These are phyloP conservation scores for Cossypha niveicapilla DNA, from an alignment of 2,797 vertebrate genomes.

Conservation along the genomic window DNA sequence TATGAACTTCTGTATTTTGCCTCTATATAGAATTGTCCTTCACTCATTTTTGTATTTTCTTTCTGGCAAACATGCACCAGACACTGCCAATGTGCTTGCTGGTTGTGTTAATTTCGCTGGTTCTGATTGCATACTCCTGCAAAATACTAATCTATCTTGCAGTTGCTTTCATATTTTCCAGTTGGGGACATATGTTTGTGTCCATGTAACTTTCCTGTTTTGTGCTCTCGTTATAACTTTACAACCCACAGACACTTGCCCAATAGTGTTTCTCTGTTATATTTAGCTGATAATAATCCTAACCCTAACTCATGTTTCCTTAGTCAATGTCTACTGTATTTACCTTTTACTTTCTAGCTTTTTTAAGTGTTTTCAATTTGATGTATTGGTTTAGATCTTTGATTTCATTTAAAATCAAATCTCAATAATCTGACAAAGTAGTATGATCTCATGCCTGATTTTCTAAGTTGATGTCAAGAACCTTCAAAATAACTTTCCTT, in stretches of 20 bases:
- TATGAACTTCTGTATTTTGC: not conserved
- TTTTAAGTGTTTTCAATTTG: not conserved
- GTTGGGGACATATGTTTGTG: not conserved
- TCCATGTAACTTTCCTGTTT: not conserved
- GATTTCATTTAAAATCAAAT: not conserved
- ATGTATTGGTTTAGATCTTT: not conserved
- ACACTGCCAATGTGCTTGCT: not conserved
- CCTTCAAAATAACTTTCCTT: not conserved
- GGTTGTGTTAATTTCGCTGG: not conserved
- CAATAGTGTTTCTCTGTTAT: not conserved
- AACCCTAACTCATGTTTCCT: not conserved
- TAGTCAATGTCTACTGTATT: not conserved
- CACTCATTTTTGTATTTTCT: not conserved
- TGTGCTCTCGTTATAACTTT: not conserved
- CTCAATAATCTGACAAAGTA: not conserved
- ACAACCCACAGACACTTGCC: not conserved
- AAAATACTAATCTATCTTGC: not conserved
- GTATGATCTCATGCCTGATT: not conserved
- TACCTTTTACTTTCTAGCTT: not conserved
- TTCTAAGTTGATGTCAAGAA: not conserved
- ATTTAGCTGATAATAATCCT: not conserved
- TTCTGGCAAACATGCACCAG: not conserved
- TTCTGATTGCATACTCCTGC: not conserved
- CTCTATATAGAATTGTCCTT: not conserved
- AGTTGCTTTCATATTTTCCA: not conserved